These are phyloP conservation scores for Anas acuta DNA, from an alignment of 2,797 vertebrate genomes.

Conservation along the genomic window DNA sequence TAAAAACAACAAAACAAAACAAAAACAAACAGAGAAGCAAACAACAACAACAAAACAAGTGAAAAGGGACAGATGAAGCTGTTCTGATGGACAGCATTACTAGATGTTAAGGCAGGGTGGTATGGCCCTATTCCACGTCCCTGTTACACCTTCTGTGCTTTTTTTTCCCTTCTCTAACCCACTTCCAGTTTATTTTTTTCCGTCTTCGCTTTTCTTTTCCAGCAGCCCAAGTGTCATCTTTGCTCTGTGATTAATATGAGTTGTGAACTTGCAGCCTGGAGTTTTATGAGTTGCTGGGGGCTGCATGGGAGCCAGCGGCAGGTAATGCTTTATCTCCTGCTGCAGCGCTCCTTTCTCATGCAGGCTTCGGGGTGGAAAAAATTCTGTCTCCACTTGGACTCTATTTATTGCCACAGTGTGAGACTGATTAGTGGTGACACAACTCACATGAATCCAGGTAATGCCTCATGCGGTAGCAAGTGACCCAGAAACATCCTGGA, in stretches of 20 bases:
- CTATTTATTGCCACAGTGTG: constrained; percentile 49
- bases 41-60: neutral
- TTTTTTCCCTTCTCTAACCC: neutral
- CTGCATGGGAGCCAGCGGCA: constrained; percentile 9
- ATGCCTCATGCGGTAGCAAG: constrained; percentile 61
- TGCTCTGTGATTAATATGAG: neutral
- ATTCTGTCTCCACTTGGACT: neutral
- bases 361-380: neutral
- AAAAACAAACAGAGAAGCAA: no score
- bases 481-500: constrained; percentile 68
- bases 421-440: constrained; percentile 67
- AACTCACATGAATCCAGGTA: constrained; percentile 64
- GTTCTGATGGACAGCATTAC: neutral
- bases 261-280: neutral
- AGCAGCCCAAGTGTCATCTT: neutral
- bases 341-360: neutral
- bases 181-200: neutral
- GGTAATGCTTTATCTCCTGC: neutral
- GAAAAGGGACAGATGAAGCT: neutral
- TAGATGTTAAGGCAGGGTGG: neutral
- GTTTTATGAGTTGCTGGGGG: neutral
- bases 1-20: no score
- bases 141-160: neutral
- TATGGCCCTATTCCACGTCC: neutral
- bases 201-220: constrained; percentile 6